Evolutionary conservation across 2,113 vertebrate species (phyloP), one percentile per base, ranked within the genome.

Genomic region (Aphyosemion australe): DNA sequence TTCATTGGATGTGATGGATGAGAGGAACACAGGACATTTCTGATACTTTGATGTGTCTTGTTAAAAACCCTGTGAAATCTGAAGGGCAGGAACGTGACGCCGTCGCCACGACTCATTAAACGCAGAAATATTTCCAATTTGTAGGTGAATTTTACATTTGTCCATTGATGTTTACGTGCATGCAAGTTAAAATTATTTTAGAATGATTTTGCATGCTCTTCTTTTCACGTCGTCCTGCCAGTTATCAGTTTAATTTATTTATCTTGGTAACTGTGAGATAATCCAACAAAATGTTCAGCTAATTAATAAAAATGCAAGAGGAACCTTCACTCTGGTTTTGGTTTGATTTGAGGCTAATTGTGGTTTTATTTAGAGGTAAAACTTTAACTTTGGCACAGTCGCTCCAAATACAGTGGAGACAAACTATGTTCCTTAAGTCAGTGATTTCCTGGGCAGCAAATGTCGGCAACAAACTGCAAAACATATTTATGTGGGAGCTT

Each of bases 1-100:
- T 87, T 84, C 74, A 88, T 91, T 87, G 83, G 84, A 85, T 73
- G 79, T n/a, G 69, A 75, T 65, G 53, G 71, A 65, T 75, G 49
- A 81, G 69, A 78, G 63, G 53, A 70, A 47, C 74, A 19, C 61
- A 47, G 69, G 78, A 76, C 65, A 65, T 81, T 70, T 73, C 48
- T 58, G 74, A 78, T 76, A 52, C 82, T 81, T 88, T 87, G 74
- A 84, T 80, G 82, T 76, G 80, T 72, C 73, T 80, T 76, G 79
- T 88, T 86, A 82, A 88, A 84, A 67, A 18, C 61, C 50, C 60
- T 75, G 64, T 41, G 70, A 84, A 79, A 78, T 56, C 47, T 72
- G 58, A 66, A 65, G 53, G 59, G 58, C 21, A 63, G 43, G 53
- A 66, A 62, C 48, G 31, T 62, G 69, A 32, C 48, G 72, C 68